Evolutionary conservation across 2,113 vertebrate genomes (phyloP).

Genomic region (Procavia capensis): DNA sequence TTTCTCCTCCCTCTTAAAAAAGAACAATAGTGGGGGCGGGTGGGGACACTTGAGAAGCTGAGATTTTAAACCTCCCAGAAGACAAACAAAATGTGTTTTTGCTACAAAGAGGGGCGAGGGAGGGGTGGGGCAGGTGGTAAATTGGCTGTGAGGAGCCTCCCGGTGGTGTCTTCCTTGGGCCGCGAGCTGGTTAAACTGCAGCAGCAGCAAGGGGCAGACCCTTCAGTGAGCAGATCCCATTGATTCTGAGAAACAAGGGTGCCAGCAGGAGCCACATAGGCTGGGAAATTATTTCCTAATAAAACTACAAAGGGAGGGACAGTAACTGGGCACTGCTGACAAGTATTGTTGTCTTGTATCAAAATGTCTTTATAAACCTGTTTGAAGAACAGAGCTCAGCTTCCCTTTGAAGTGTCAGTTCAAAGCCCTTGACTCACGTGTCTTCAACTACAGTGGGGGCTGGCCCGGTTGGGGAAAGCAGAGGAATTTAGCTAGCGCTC

Average conservation of each 20-base stretch:
- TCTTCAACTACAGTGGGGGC: conserved; percentile 74
- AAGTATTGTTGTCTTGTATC: conserved; percentile 89
- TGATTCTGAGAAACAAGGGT: conserved; percentile 83
- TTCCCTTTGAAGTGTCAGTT: conserved; percentile 87
- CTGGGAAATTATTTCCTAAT: conserved; percentile 89
- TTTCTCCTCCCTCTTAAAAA: conserved; percentile 44
- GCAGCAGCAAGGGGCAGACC: conserved; percentile 57
- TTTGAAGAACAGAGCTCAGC: conserved; percentile 86
- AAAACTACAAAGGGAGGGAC: conserved; percentile 89
- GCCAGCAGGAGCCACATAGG: conserved; percentile 79
- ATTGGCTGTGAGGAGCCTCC: conserved; percentile 80
- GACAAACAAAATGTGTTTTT: conserved; percentile 86
- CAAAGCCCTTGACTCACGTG: conserved; percentile 83
- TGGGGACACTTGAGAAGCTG: conserved; percentile 69
- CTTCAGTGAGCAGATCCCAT: conserved; percentile 84
- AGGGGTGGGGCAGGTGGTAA: conserved; percentile 81
- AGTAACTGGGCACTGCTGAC: conserved; percentile 84
- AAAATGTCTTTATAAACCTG: conserved; percentile 88
- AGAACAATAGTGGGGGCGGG: not conserved
- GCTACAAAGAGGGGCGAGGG: conserved; percentile 69
- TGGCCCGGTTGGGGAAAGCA: conserved; percentile 28
- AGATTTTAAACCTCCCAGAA: conserved; percentile 73
- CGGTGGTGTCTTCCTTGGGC: conserved; percentile 79
- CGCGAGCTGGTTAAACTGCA: conserved; percentile 80
- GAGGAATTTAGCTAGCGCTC: conserved; percentile 69